These are phyloP conservation scores for Delphinus delphis DNA, from an alignment of 2,113 vertebrate species.

Conservation along the genomic window DNA sequence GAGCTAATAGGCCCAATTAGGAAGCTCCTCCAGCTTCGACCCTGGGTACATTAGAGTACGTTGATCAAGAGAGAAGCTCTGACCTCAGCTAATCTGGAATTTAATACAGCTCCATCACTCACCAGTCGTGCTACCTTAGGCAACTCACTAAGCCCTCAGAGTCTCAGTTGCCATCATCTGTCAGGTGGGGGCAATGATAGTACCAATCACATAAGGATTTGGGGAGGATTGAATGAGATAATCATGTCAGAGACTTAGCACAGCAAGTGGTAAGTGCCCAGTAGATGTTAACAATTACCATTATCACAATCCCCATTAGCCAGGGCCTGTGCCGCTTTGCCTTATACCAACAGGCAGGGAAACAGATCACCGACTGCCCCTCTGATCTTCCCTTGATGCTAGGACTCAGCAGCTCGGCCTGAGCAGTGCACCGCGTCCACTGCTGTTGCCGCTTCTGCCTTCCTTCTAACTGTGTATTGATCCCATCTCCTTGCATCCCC, in stretches of 20 bases:
- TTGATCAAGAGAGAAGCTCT: neutral
- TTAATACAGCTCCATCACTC: neutral
- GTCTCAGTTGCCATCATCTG: neutral
- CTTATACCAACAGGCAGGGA: neutral
- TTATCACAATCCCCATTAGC: neutral
- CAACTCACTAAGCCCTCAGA: neutral
- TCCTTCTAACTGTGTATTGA: constrained; percentile 1
- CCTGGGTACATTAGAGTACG: neutral
- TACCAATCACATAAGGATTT: neutral
- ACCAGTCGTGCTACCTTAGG: neutral
- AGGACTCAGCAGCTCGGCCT: neutral
- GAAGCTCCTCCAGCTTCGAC: constrained; percentile 22
- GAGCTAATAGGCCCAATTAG: constrained; percentile 52
- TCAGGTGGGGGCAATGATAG: neutral
- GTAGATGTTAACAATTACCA: neutral
- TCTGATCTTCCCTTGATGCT: neutral
- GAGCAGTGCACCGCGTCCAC: accelerated
- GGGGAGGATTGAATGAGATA: neutral
- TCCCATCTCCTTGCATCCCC: neutral
- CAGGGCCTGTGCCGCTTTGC: neutral
- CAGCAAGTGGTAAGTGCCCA: neutral
- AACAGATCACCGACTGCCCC: neutral
- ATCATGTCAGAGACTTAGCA: neutral
- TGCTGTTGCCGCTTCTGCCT: neutral
- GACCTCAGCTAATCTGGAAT: neutral